Evolutionary conservation across 2,797 vertebrate genomes (phyloP).

Genomic region (Liparis tanakae): DNA sequence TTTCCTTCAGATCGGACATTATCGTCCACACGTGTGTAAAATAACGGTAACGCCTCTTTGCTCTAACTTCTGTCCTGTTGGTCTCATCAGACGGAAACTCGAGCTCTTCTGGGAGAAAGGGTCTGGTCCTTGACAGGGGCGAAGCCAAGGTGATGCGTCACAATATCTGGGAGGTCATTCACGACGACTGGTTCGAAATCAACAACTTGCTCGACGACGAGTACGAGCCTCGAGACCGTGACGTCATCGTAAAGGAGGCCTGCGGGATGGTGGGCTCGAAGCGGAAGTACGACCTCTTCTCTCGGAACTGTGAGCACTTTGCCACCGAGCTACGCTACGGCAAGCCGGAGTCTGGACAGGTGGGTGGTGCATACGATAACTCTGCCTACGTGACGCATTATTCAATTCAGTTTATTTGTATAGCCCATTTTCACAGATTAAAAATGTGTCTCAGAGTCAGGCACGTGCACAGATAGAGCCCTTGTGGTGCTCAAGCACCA

Average conservation of each 20-base stretch:
- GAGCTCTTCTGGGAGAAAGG: constrained; percentile 35
- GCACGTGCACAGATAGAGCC: too few relatives aligned
- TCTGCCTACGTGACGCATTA: neutral
- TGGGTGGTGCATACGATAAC: constrained; percentile 24
- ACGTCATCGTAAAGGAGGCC: constrained; percentile 71
- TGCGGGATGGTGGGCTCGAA: constrained; percentile 62
- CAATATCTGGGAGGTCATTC: constrained; percentile 70
- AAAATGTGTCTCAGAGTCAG: too few relatives aligned
- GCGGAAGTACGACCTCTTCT: constrained; percentile 67
- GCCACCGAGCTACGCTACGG: constrained; percentile 83
- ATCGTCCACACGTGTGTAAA: neutral
- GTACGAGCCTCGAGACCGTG: constrained; percentile 37
- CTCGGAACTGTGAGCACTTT: constrained; percentile 86
- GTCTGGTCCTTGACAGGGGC: constrained; percentile 53
- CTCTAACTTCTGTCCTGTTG: neutral
- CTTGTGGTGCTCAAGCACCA: too few relatives aligned
- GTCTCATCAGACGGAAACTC: constrained; percentile 45
- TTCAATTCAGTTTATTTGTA: too few relatives aligned
- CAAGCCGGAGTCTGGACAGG: constrained; percentile 79
- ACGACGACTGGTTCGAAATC: constrained; percentile 57
- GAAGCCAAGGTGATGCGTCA: constrained; percentile 78
- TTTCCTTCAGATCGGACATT: neutral
- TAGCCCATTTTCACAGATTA: too few relatives aligned
- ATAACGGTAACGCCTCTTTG: neutral
- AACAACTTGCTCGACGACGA: constrained; percentile 81